A percentile compares a stretch with the other conserved stretches of the same genome.
phyloP scores from a whole-genome alignment of 2,797 vertebrate genomes.

The Nasua narica region DNA sequence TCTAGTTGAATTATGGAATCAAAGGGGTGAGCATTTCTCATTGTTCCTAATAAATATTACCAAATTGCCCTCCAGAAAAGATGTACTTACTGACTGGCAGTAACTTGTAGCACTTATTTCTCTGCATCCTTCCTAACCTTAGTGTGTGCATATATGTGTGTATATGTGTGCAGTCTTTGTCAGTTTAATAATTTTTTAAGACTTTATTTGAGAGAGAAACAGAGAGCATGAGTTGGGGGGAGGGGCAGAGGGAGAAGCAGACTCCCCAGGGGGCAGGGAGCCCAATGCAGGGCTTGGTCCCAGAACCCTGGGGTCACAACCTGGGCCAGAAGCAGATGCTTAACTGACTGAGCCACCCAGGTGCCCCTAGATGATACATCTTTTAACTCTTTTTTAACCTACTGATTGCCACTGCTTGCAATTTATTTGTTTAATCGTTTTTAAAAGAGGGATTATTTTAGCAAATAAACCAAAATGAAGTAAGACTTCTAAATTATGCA shows the following conservation, averaged over 20 bases:
- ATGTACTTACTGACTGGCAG: not conserved
- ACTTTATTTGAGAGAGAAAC: not conserved
- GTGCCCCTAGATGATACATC: not conserved
- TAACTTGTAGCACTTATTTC: not conserved
- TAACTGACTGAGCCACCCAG: not conserved
- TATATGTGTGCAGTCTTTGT: not conserved
- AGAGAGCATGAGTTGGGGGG: not conserved
- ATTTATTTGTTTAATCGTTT: constrained; percentile 31
- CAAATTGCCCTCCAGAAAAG: not conserved
- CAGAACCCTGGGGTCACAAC: not conserved
- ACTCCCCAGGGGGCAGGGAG: not conserved
- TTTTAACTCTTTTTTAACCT: not conserved
- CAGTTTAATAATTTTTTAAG: not conserved
- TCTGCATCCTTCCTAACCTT: not conserved
- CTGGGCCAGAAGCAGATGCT: not conserved
- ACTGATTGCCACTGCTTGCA: not conserved
- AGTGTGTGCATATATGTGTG: not conserved
- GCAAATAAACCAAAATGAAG: constrained; percentile 19
- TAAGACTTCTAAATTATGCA: constrained; percentile 36
- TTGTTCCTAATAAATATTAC: not conserved
- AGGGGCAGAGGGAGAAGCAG: not conserved
- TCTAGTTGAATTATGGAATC: not conserved
- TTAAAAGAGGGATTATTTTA: constrained; percentile 29
- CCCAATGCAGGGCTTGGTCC: accelerated
- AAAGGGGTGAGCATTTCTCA: constrained; percentile 5